Base-by-base conservation (phyloP, 2,888 invertebrate genomes). In the Ophion slaviceki region DNA sequence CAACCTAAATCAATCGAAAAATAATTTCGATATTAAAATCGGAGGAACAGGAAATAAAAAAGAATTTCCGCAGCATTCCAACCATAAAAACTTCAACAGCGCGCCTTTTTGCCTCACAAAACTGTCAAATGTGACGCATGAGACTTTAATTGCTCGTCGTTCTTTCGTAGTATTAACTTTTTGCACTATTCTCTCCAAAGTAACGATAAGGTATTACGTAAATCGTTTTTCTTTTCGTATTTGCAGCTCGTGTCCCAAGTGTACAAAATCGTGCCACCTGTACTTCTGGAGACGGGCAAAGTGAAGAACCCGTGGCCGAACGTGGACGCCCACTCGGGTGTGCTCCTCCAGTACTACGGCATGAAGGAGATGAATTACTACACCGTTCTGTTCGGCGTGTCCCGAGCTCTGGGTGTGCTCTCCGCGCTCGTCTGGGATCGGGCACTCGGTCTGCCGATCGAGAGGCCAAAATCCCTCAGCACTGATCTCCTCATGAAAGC, bases 271-370 rank as follows among this genome's bases (percentile, higher is more conserved):
- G 98, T 98, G 70, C 99, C 99, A 0, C 97, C 98, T 89, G 96
- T 99, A 92, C 96, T 99, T 67, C 96, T 97, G 90, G 98, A 98
- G 94, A 97, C 98, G 89, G 99, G 99, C 92, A 99, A 99, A 95
- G 98, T 98, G 85, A 98, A 98, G 96, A 99, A 99, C 96, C 99
- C 99, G 87, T 99, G 99, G 99, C 99, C 99, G 89, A 99, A 99
- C 94, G 99, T 99, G 90, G 99, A 99, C 95, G 98, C 99, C 32
- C 99, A 99, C 95, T 98, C 98, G 88, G 99, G 99, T 89, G 98
- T 93, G 68, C 89, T 93, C 67, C 93, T 95, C 62, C 95, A 97
- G 95, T 96, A 97, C 95, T 98, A 97, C 92, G 97, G 97, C 90
- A 95, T 98, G 96, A 97, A 96, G 91, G 98, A 98, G 94, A 98